phyloP scores from a whole-genome alignment of 1,140 invertebrate species.

The Drosophila albomicans region DNA sequence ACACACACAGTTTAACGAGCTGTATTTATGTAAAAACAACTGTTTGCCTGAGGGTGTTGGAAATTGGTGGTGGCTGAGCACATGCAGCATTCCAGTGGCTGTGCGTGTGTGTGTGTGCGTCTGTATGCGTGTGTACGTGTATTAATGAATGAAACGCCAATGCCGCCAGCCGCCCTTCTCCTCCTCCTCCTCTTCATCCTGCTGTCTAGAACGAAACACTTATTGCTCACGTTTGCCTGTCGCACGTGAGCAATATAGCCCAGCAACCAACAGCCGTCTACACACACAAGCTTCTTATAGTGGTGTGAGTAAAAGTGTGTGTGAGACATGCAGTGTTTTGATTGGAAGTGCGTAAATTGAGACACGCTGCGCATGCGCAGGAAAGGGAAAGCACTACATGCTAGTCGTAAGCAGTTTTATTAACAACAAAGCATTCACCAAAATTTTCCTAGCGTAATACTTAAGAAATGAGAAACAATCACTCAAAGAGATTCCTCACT shows the following conservation, averaged over 20 bases:
- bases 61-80: slow-evolving; percentile 64
- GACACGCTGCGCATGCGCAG: slow-evolving; percentile 37
- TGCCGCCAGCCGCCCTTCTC: slow-evolving; percentile 45
- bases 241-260: slow-evolving; percentile 46
- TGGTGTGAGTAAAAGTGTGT: neutral
- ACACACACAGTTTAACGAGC: slow-evolving; percentile 18
- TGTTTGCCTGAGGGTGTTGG: slow-evolving; percentile 55
- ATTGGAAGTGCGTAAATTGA: slow-evolving; percentile 49
- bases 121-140: slow-evolving; percentile 59
- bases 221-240: slow-evolving; percentile 47
- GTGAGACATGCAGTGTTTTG: slow-evolving; percentile 35
- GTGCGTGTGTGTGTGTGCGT: slow-evolving; percentile 7
- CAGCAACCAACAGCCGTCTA: neutral
- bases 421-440: neutral
- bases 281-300: slow-evolving; percentile 10
- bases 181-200: slow-evolving; percentile 8
- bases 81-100: slow-evolving; percentile 72
- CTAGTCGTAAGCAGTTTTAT: neutral
- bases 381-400: neutral
- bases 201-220: neutral
- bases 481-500: no score
- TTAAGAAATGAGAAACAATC: no score
- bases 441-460: neutral
- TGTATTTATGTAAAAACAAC: slow-evolving; percentile 47
- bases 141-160: slow-evolving; percentile 81